Conservation (phyloP, 1,140 invertebrate genomes). For the Scaptomyza pallida region DNA sequence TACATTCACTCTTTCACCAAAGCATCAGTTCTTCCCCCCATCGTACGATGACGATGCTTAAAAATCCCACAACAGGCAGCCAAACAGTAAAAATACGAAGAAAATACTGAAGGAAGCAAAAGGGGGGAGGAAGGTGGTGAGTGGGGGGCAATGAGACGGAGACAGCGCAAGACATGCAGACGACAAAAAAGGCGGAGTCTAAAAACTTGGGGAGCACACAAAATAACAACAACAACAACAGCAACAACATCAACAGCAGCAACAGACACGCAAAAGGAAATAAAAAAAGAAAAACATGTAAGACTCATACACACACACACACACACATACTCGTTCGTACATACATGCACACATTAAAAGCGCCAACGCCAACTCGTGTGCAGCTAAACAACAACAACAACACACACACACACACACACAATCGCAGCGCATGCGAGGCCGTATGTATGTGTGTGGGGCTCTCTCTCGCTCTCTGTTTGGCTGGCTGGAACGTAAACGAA, state of each 20-base stretch:
- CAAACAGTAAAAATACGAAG: slow-evolving; percentile 53
- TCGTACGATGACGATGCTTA: slow-evolving; percentile 61
- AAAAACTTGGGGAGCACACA: slow-evolving; percentile 79
- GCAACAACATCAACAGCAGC: slow-evolving; percentile 26
- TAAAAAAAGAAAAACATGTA: slow-evolving; percentile 70
- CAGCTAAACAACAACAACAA: slow-evolving; percentile 66
- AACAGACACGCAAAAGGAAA: slow-evolving; percentile 69
- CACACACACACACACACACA: slow-evolving; percentile 33
- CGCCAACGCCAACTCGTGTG: slow-evolving; percentile 75
- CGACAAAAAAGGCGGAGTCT: slow-evolving; percentile 82
- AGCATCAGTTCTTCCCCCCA: slow-evolving; percentile 39
- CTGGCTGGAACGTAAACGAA: slow-evolving; percentile 9
- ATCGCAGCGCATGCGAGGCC: slow-evolving; percentile 39
- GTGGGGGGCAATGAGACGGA: slow-evolving; percentile 37
- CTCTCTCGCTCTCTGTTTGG: slow-evolving; percentile 23
- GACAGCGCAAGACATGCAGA: slow-evolving; percentile 78
- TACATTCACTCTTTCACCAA: slow-evolving; percentile 71
- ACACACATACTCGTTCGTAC: slow-evolving; percentile 17
- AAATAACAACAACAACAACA: slow-evolving; percentile 60
- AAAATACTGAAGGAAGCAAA: slow-evolving; percentile 8
- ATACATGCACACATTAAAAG: slow-evolving; percentile 57
- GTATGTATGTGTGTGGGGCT: slow-evolving; percentile 49
- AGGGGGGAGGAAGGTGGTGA: background rate
- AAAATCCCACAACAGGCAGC: slow-evolving; percentile 73
- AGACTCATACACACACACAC: slow-evolving; percentile 58